phyloP scores from a whole-genome alignment of 2,797 vertebrate genomes.

The Lepilemur ruficaudatus region DNA sequence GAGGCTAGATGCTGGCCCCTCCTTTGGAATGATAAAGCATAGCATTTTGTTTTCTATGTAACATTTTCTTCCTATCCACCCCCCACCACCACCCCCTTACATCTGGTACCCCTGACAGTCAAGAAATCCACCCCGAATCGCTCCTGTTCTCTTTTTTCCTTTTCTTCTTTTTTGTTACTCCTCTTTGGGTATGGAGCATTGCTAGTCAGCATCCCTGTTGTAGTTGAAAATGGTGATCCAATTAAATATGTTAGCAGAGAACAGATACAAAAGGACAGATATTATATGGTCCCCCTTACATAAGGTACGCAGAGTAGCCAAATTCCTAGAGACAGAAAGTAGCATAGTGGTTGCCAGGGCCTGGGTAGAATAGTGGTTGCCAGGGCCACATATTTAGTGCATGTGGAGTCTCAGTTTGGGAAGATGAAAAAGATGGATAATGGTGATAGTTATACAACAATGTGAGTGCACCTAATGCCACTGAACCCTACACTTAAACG shows the following conservation, averaged over 20 bases:
- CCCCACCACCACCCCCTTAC: neutral
- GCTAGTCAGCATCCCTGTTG: neutral
- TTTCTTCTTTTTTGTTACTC: neutral
- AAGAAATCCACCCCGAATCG: slow-evolving; percentile 31
- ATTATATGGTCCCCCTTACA: neutral
- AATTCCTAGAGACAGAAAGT: neutral
- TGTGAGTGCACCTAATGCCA: neutral
- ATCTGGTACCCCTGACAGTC: slow-evolving; percentile 30
- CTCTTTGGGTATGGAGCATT: neutral
- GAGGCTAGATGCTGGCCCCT: neutral
- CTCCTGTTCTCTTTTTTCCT: neutral
- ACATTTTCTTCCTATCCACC: slow-evolving; percentile 16
- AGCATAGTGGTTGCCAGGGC: neutral
- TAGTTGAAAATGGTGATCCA: neutral
- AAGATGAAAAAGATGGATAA: neutral
- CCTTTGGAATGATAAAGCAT: neutral
- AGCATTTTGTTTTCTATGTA: slow-evolving; percentile 10
- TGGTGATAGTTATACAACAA: neutral
- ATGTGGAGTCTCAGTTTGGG: neutral
- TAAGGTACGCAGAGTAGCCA: neutral
- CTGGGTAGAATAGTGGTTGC: neutral
- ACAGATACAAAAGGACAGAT: neutral
- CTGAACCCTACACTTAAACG: neutral
- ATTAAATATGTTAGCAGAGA: neutral
- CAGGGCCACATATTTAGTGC: neutral